phyloP scores from a whole-genome alignment of 1,140 invertebrate genomes.

The Cydia splendana region DNA sequence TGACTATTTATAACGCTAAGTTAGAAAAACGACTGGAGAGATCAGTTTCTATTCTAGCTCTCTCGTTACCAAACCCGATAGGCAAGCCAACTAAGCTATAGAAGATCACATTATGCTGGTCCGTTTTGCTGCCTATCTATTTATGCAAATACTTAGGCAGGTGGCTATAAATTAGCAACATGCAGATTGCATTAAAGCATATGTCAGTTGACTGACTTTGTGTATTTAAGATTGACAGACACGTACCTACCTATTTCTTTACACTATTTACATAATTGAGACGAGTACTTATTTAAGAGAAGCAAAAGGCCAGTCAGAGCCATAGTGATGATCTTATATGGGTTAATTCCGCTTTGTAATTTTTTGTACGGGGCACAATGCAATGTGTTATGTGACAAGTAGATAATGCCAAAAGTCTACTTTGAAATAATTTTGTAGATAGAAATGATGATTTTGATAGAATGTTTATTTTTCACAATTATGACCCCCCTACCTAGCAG shows the following conservation, averaged over 20 bases:
- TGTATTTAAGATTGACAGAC: neutral
- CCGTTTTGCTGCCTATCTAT: neutral
- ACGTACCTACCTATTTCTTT: neutral
- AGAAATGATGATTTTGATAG: too few relatives aligned
- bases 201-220: neutral
- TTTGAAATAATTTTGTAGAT: too few relatives aligned
- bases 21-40: neutral
- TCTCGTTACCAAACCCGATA: neutral
- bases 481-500: too few relatives aligned
- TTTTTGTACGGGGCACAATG: too few relatives aligned
- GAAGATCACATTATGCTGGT: neutral
- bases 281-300: too few relatives aligned
- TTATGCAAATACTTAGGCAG: neutral
- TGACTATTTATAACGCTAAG: neutral
- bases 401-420: too few relatives aligned
- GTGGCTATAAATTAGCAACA: constrained; percentile 7
- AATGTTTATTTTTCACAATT: too few relatives aligned
- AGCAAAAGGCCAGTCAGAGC: too few relatives aligned
- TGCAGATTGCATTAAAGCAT: neutral
- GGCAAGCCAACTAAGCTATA: neutral
- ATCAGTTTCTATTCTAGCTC: constrained; percentile 20
- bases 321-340: too few relatives aligned
- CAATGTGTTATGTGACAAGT: too few relatives aligned
- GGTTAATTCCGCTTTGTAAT: too few relatives aligned
- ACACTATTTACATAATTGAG: too few relatives aligned